Percentiles rank a stretch among this genome's conserved stretches.
Conservation (phyloP, 2,888 invertebrate species). For the Pristionchus fissidentatus region DNA sequence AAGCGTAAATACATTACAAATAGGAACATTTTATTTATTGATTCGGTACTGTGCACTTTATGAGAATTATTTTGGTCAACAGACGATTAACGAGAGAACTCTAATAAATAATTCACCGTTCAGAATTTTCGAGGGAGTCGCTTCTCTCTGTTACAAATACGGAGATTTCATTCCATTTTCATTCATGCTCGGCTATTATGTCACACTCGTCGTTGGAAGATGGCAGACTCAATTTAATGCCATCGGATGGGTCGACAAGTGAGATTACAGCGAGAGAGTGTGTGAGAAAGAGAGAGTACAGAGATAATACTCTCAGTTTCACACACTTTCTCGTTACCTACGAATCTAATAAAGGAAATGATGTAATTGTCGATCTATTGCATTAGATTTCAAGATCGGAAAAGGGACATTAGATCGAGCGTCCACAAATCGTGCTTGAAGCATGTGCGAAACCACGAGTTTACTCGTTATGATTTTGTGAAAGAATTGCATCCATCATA, state of each 20-base stretch:
- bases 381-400: neutral
- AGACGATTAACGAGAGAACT: neutral
- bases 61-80: too few species aligned
- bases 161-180: constrained; percentile 44
- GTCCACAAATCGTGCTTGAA: too few species aligned
- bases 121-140: constrained; percentile 12
- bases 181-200: constrained; percentile 46
- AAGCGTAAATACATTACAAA: neutral
- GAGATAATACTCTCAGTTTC: neutral
- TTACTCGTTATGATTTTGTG: too few species aligned
- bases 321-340: too few species aligned
- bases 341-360: too few species aligned
- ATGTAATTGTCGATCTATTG: too few species aligned
- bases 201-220: constrained; percentile 42
- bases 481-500: too few species aligned
- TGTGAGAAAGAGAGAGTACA: neutral
- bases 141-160: constrained; percentile 6
- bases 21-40: neutral
- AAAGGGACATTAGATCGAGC: too few species aligned
- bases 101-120: neutral
- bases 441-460: too few species aligned
- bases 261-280: neutral
- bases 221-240: constrained; percentile 45
- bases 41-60: too few species aligned
- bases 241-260: constrained; percentile 48